These are phyloP conservation scores for Ischnus inquisitorius DNA, from an alignment of 2,888 invertebrate species.

Conservation along the genomic window DNA sequence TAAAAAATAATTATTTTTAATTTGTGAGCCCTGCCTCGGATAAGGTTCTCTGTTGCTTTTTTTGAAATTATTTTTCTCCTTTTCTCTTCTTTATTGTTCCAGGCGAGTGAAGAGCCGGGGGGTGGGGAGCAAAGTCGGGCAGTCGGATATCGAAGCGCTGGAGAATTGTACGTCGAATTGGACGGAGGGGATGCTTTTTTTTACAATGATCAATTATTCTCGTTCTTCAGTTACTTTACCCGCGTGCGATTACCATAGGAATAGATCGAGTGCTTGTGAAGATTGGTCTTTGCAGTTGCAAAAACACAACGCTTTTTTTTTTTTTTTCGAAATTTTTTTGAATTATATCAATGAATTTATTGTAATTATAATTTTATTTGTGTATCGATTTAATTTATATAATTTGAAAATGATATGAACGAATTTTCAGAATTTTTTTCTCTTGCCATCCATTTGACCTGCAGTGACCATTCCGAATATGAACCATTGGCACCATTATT, in stretches of 20 bases:
- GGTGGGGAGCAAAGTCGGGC: constrained; percentile 16
- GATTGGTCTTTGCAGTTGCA: too few species aligned
- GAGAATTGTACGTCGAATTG: constrained; percentile 18
- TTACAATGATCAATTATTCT: constrained; percentile 24
- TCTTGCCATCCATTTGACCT: not conserved
- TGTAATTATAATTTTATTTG: too few species aligned
- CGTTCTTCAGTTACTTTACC: not conserved
- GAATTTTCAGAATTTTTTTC: too few species aligned
- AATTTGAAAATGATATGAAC: too few species aligned
- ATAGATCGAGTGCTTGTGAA: not conserved
- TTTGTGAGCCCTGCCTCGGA: constrained; percentile 77
- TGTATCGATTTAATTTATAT: too few species aligned
- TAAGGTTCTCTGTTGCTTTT: constrained; percentile 75
- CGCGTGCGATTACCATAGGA: too few species aligned
- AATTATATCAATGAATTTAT: too few species aligned
- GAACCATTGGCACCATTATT: too few species aligned
- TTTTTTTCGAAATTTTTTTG: too few species aligned
- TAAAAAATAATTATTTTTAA: constrained; percentile 85
- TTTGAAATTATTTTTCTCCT: too few species aligned
- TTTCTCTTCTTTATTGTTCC: constrained; percentile 58
- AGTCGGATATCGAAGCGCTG: constrained; percentile 25
- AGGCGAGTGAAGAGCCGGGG: constrained; percentile 42
- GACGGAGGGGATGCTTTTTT: constrained; percentile 35
- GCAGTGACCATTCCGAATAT: too few species aligned
- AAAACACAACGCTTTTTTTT: too few species aligned